Evolutionary conservation across 2,888 invertebrate species (phyloP).

Genomic region (Apotomis betuletana): DNA sequence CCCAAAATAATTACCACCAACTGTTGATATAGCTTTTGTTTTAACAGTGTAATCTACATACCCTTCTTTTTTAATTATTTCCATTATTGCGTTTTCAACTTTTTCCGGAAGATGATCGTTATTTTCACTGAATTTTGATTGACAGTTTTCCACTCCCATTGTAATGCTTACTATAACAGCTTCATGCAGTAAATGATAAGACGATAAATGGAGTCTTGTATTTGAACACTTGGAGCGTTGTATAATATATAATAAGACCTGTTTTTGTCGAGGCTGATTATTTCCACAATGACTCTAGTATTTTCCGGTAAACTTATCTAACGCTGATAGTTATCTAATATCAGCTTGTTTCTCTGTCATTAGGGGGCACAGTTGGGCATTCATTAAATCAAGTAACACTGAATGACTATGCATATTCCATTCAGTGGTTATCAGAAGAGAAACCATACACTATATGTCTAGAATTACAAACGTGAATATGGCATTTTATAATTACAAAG

Average conservation of each 20-base stretch:
- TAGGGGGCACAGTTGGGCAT: not conserved
- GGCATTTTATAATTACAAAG: too few species aligned
- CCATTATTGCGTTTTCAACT: conserved; percentile 5
- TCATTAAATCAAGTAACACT: not conserved
- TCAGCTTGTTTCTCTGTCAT: not conserved
- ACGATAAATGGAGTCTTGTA: not conserved
- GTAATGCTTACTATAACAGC: not conserved
- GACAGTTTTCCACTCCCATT: not conserved
- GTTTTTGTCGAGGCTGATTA: not conserved
- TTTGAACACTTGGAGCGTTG: not conserved
- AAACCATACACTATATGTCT: too few species aligned
- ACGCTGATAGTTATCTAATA: not conserved
- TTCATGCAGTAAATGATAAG: not conserved
- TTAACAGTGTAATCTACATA: not conserved
- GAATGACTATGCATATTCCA: not conserved
- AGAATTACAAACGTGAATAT: too few species aligned
- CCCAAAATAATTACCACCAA: conserved; percentile 30
- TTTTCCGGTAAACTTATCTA: not conserved
- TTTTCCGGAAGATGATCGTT: conserved; percentile 1
- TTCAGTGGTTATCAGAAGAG: too few species aligned
- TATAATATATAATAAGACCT: not conserved
- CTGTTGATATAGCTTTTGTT: conserved; percentile 15
- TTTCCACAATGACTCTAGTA: not conserved
- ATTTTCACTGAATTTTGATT: not conserved
- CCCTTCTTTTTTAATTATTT: conserved; percentile 15